Evolutionary conservation across 2,113 vertebrate species (phyloP).

Genomic region (Setophaga coronata): DNA sequence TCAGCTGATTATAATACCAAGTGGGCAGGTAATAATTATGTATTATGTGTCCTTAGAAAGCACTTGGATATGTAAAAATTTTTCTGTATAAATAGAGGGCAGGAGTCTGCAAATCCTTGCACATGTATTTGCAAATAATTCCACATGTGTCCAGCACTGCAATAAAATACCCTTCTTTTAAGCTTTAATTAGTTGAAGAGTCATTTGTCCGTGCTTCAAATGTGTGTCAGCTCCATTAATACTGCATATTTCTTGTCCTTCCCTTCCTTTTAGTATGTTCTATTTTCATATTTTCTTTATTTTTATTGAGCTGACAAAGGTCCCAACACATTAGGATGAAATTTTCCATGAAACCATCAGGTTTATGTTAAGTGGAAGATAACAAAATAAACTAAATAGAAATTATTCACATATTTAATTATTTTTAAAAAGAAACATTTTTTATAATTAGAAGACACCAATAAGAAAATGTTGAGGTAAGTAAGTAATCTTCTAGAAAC

Average conservation of each 20-base stretch:
- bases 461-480: not conserved
- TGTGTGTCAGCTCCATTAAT: not conserved
- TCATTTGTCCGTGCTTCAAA: not conserved
- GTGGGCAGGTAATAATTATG: not conserved
- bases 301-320: not conserved
- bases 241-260: not conserved
- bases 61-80: not conserved
- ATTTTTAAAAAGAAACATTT: not conserved
- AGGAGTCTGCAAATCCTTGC: not conserved
- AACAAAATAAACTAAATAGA: not conserved
- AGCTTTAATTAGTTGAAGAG: not conserved
- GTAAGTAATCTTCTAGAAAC: not conserved
- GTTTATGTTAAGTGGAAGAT: not conserved
- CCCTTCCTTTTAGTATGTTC: not conserved
- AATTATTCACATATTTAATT: not conserved
- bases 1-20: not conserved
- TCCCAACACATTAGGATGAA: not conserved
- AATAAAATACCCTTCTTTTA: not conserved
- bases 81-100: not conserved
- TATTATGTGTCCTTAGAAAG: not conserved
- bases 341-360: not conserved
- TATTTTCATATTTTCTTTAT: not conserved
- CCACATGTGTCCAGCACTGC: not conserved
- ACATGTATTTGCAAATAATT: not conserved
- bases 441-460: not conserved